phyloP scores from a whole-genome alignment of 2,888 invertebrate species.

The Galerucella calmariensis region DNA sequence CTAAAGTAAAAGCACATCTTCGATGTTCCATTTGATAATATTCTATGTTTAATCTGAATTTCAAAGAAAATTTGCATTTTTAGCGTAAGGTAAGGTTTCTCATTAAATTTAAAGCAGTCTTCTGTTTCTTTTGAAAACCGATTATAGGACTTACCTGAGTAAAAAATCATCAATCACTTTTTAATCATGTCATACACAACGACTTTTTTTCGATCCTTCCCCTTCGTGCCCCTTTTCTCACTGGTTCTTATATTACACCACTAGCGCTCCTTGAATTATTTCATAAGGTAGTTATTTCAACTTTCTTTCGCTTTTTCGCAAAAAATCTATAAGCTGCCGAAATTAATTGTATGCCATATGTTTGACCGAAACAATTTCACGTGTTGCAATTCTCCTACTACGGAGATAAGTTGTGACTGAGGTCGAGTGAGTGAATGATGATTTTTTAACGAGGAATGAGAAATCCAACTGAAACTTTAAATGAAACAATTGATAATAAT shows the following conservation, averaged over 20 bases:
- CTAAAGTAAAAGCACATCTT: not conserved
- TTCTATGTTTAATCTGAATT: not conserved
- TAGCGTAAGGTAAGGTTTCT: not conserved
- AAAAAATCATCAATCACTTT: conserved; percentile 16
- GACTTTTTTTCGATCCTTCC: conserved; percentile 5
- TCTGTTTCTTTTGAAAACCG: conserved; percentile 4
- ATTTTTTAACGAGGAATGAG: no score
- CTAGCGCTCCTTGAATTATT: not conserved
- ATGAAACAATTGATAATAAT: no score
- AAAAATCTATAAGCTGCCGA: no score
- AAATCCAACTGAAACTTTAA: no score
- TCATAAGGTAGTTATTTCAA: no score
- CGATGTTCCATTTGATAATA: not conserved
- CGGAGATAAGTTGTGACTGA: no score
- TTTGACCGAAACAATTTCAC: no score
- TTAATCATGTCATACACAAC: conserved; percentile 21
- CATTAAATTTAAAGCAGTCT: not conserved
- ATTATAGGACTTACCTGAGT: not conserved
- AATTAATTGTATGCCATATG: no score
- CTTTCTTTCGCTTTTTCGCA: no score
- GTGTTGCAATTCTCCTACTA: no score
- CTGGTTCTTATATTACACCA: not conserved
- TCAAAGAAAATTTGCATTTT: conserved; percentile 2
- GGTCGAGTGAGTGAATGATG: no score
- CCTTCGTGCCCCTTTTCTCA: not conserved